Evolutionary conservation across 1,140 invertebrate genomes (phyloP), one percentile per base, ranked within the genome.

Genomic region (Neodiprion virginianus): DNA sequence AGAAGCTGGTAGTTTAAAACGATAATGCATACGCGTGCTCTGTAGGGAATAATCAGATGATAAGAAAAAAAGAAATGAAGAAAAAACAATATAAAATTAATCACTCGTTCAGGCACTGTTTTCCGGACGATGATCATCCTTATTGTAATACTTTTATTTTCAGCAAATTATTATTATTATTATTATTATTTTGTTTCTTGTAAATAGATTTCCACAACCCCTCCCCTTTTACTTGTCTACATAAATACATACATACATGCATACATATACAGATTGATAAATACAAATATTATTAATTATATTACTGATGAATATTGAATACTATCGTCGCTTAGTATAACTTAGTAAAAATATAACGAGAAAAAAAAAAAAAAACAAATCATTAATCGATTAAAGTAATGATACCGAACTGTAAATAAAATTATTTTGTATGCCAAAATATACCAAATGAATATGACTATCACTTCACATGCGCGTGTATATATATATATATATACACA

Each of bases 391-490:
- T 72, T 67, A 75, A 67, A 69, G 70, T 73, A 80, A 79, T 80
- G 83, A 83, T 77, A 77, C 82, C 79, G 77, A 75, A 80, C 80
- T 87, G 85, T 87, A 87, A 81, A 87, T 87, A 87, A 87, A 82
- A 87, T 87, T 87, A 87, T 87, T 87, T 87, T 87, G 85, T 87
- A 86, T 87, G 86, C 83, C 82, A 87, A 87, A 87, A 86, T 84
- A 85, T 82, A 86, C 84, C 84, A 86, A 87, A 87, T 84, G 81
- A 79, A 82, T 40, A 40, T 82, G 76, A 79, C 72, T 61, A 61
- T 61, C 53, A 61, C 53, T 61, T 61, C 53, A 61, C 53, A 61
- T 61, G n/a, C 53, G 8, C 53, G 53, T 61, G 8, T 61, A 2
- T 17, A 61, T 17, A 40, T 40, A 40, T 40, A 61, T 7, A 61